Conservation (phyloP, 35 echinoderm and acorn worm genomes). For the Ptychodera flava region DNA sequence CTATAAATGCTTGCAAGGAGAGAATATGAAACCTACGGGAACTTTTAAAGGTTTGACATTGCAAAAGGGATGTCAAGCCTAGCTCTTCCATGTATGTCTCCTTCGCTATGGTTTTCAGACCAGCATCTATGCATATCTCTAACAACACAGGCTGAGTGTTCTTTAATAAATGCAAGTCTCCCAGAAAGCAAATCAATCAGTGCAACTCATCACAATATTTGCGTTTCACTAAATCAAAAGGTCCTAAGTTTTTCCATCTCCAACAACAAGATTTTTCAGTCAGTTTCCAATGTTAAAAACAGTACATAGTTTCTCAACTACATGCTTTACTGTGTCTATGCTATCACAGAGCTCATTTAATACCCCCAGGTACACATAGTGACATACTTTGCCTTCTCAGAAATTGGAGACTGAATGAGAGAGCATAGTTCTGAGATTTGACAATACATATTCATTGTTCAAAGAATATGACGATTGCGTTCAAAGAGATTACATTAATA, state of each 20-base stretch:
- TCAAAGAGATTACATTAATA: no score
- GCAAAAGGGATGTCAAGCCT: no score
- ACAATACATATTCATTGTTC: not conserved
- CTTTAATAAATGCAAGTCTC: slow-evolving; percentile 59
- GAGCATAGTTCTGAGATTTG: not conserved
- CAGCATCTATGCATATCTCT: slow-evolving; percentile 71
- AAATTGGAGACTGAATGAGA: not conserved
- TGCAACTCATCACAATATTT: slow-evolving; percentile 36
- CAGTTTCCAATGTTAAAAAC: slow-evolving; percentile 18
- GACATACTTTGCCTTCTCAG: not conserved
- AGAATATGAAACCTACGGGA: no score
- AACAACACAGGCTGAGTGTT: slow-evolving; percentile 63
- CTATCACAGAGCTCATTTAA: slow-evolving; percentile 20
- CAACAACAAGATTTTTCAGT: slow-evolving; percentile 24
- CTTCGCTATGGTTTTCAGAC: slow-evolving; percentile 9
- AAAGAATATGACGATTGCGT: not conserved
- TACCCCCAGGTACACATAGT: not conserved
- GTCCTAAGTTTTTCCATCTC: slow-evolving; percentile 46
- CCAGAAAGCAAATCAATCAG: slow-evolving; percentile 39
- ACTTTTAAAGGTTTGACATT: no score
- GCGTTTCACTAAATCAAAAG: slow-evolving; percentile 18
- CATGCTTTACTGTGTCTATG: slow-evolving; percentile 24
- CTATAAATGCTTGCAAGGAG: no score
- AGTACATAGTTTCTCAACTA: slow-evolving; percentile 20
- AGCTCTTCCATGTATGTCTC: no score